Percentiles rank a stretch among this genome's conserved stretches.
Conservation (phyloP, 2,797 vertebrate genomes). For the Anas georgica region DNA sequence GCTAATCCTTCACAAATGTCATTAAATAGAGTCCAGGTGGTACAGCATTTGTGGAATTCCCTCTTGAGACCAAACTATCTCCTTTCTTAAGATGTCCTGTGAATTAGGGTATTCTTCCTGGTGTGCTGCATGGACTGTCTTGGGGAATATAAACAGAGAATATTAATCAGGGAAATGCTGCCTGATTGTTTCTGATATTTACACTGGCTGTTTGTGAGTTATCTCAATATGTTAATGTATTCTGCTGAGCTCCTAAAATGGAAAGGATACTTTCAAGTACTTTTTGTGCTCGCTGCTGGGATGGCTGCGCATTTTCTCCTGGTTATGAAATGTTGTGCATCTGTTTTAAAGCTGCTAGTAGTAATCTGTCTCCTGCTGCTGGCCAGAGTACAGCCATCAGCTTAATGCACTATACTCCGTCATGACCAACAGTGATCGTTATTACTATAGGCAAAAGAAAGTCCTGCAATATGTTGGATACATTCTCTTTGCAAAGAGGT, state of each 20-base stretch:
- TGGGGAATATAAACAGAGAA: not conserved
- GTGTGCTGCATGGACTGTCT: not conserved
- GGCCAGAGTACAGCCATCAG: conserved; percentile 11
- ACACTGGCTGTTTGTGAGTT: not conserved
- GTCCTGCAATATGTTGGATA: not conserved
- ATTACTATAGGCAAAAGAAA: not conserved
- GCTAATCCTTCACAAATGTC: conserved; percentile 45
- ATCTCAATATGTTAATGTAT: not conserved
- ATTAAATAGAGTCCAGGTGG: conserved; percentile 53
- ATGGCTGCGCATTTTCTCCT: conserved; percentile 26
- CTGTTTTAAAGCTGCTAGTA: conserved; percentile 59
- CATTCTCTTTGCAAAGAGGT: not conserved
- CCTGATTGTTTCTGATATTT: not conserved
- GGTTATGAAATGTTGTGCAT: conserved; percentile 34
- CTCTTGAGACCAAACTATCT: not conserved
- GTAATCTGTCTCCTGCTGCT: conserved; percentile 43
- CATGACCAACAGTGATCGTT: not conserved
- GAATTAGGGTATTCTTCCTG: not conserved
- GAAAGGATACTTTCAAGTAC: not conserved
- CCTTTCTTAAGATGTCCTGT: not conserved
- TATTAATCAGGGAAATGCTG: not conserved
- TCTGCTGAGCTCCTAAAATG: not conserved
- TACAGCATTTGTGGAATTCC: not conserved
- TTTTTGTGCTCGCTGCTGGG: conserved; percentile 23
- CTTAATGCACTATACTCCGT: not conserved